Evolutionary conservation across 2,888 invertebrate species (phyloP), one percentile per base, ranked within the genome.

Genomic region (Heliconius ethilla): DNA sequence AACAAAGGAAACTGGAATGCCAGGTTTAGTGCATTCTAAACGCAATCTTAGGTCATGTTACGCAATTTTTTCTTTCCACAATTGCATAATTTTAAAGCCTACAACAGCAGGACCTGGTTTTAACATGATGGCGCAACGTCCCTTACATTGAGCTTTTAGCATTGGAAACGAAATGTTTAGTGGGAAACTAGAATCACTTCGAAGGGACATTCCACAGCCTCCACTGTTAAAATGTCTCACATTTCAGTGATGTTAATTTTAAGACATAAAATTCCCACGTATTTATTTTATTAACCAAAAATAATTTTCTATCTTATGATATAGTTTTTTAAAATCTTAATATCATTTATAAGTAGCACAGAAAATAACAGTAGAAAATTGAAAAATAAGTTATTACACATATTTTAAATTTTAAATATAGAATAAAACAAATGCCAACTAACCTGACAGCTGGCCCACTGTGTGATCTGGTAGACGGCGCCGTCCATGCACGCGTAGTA

Each of bases 401-500:
- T 7, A 51, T 51, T 51, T 51, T 22, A 7, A 51, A 51, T 7
- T 51, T 51, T 7, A 22, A 18, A 51, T 9, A 51, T 51, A 51
- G 2, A 13, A n/a, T 40, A 69, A 37, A 66, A 9, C 18, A 67
- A 37, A 45, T 10, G 4, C 27, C 25, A 18, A 25, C 27, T 18
- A 45, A 97, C 97, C 95, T 99, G 98, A 91, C 99, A 99, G 83
- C 97, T 97, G 33, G 99, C 99, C 99, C 99, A 99, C 91, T 99
- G 98, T 70, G 98, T 99, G 85, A 99, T 98, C 92, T 99, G 98
- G 91, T 98, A 99, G 51, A 99, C 97, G 81, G 97, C 97, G 77
- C 98, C 98, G 91, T 99, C 99, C 98, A 99, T 99, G 86, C 98
- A 98, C 75, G 99, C 98, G 92, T 97, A 98, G 95, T 99, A 99